phyloP scores from a whole-genome alignment of 2,888 invertebrate genomes.

The Xylocampa areola region DNA sequence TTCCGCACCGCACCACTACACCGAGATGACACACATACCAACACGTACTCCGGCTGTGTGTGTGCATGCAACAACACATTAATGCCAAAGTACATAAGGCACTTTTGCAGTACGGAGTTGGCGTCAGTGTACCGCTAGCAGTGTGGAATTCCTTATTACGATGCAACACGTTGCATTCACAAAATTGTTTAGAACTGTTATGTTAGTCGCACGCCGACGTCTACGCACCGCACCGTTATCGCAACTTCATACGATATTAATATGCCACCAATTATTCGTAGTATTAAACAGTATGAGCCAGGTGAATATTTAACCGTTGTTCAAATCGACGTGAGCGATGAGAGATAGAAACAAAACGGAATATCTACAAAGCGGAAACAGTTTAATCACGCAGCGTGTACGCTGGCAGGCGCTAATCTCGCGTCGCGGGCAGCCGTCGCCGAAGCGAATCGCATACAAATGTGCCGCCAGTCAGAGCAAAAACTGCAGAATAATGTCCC shows the following conservation, averaged over 20 bases:
- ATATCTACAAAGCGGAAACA: conserved; percentile 78
- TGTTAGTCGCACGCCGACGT: conserved; percentile 55
- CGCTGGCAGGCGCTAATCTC: conserved; percentile 81
- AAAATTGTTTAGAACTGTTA: conserved; percentile 69
- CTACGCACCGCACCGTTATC: conserved; percentile 62
- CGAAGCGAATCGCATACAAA: conserved; percentile 87
- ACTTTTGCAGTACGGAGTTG: conserved; percentile 73
- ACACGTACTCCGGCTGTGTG: conserved; percentile 71
- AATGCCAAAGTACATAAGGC: conserved; percentile 77
- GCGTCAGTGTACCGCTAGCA: conserved; percentile 73
- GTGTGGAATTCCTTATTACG: conserved; percentile 79
- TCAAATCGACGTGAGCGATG: conserved; percentile 52
- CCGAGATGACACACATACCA: conserved; percentile 84
- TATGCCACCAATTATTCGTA: conserved; percentile 34
- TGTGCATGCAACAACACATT: conserved; percentile 72
- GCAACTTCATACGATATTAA: conserved; percentile 51
- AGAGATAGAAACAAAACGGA: conserved; percentile 62
- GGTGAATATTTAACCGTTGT: conserved; percentile 41
- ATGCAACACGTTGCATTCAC: conserved; percentile 76
- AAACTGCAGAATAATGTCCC: conserved; percentile 86
- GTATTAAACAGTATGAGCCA: conserved; percentile 30
- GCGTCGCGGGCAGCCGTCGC: conserved; percentile 78
- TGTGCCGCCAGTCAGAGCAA: conserved; percentile 78
- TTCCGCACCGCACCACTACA: conserved; percentile 83
- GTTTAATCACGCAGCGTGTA: conserved; percentile 82